Evolutionary conservation across 2,113 vertebrate species (phyloP).

Genomic region (Beaufortia kweichowensis): DNA sequence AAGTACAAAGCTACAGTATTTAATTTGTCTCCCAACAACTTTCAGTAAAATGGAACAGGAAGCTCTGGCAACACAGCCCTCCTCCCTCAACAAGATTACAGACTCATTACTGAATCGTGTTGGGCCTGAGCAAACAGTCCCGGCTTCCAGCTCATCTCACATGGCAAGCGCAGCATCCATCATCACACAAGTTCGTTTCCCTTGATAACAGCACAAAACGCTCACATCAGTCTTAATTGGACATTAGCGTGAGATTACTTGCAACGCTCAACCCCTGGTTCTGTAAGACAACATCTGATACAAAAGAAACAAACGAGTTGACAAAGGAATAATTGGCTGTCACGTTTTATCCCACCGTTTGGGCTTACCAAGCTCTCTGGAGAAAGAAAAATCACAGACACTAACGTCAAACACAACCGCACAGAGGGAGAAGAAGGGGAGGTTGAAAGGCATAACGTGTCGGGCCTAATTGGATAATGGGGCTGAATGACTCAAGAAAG

Average conservation of each 20-base stretch:
- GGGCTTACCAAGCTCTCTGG: slow-evolving; percentile 19
- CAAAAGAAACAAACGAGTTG: slow-evolving; percentile 44
- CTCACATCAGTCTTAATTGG: slow-evolving; percentile 55
- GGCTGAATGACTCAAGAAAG: slow-evolving; percentile 36
- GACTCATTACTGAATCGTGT: slow-evolving; percentile 45
- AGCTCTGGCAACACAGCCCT: slow-evolving; percentile 4
- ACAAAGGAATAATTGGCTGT: slow-evolving; percentile 42
- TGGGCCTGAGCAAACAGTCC: slow-evolving; percentile 36
- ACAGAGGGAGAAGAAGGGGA: not conserved
- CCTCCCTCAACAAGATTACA: slow-evolving; percentile 28
- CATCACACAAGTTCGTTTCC: slow-evolving; percentile 36
- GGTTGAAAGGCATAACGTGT: slow-evolving; percentile 23
- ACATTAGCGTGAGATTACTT: slow-evolving; percentile 41
- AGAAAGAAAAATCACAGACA: slow-evolving; percentile 11
- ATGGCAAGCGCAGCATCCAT: slow-evolving; percentile 41
- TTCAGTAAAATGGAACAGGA: no score
- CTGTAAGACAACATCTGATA: slow-evolving; percentile 33
- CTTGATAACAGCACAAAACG: slow-evolving; percentile 25
- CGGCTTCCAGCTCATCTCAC: slow-evolving; percentile 37
- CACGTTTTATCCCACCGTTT: slow-evolving; percentile 33
- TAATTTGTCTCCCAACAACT: no score
- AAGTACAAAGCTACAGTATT: no score
- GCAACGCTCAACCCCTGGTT: slow-evolving; percentile 4
- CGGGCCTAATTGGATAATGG: slow-evolving; percentile 49
- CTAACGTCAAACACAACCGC: slow-evolving; percentile 39